Base-by-base conservation (phyloP, 2,888 invertebrate species). In the Anodontia alba region DNA sequence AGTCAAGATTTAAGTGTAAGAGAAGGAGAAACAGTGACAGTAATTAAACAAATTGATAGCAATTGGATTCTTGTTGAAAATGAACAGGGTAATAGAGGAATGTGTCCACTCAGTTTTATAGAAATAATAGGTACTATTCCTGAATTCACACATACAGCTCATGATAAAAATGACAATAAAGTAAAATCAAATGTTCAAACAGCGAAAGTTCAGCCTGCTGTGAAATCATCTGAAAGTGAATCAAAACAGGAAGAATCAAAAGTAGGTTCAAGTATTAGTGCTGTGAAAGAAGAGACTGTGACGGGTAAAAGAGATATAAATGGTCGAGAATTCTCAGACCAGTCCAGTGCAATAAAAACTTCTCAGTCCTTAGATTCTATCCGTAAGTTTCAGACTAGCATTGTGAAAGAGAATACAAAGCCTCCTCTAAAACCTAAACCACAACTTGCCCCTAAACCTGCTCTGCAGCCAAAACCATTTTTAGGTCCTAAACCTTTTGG, bases 1-100 rank as follows among this genome's bases (percentile, higher is more conserved):
- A 88, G 90, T 26, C 91, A 91, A 33, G 95, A 95, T 82, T 82
- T 95, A 15, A 87, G 74, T 73, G 87, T 95, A 29, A 78, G 83
- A 36, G 94, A 94, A 88, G 95, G 95, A 5, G 95, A 95, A 78
- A 93, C 93, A 29, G 91, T 95, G 5, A 93, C 91, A 33, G 87
- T 95, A 38, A 68, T 94, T 17, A 85, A 89, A 33, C 84, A 93
- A 70, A 76, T 94, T 15, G 93, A 94, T 87, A 91, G 89, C 20
- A 92, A 94, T 83, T 95, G 95, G 95, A 88, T 92, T 49, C 89
- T 93, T 82, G 95, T 93, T 3, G 87, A 87, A 68, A 93, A 93
- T 85, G 93, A 93, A 31, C 84, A 87, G 38, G 95, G 94, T 2
- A 80, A 91, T 36, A 78, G 90, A 23, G 95, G 95, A 2, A 87